These are phyloP conservation scores for Siniperca obscura DNA, from an alignment of 2,797 vertebrate species.

Conservation along the genomic window DNA sequence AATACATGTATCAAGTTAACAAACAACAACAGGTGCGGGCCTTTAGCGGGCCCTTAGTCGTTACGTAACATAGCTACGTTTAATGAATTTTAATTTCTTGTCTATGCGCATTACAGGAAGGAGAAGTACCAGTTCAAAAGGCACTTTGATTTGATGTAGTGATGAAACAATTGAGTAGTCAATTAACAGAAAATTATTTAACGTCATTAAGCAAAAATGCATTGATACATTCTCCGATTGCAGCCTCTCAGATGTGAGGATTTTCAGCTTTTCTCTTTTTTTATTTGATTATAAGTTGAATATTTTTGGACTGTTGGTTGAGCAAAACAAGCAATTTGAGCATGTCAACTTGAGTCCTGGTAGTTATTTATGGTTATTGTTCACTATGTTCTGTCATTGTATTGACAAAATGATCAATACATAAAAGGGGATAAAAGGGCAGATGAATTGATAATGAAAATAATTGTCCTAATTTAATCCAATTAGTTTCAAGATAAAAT, in stretches of 20 bases:
- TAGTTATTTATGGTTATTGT: not conserved
- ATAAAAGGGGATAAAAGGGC: not conserved
- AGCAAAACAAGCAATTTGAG: not conserved
- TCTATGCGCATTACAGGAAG: not conserved
- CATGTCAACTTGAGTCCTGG: not conserved
- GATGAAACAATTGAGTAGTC: not conserved
- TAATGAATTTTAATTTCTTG: not conserved
- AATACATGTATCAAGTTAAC: conserved; percentile 19
- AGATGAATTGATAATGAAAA: not conserved
- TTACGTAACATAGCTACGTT: not conserved
- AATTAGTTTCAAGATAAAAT: not conserved
- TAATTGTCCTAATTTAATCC: not conserved
- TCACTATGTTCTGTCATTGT: not conserved
- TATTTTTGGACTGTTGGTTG: not conserved
- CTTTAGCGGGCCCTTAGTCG: not conserved
- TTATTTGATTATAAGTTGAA: not conserved
- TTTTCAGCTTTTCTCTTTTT: not conserved
- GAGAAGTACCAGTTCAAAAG: not conserved
- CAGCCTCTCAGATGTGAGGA: not conserved
- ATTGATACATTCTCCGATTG: not conserved
- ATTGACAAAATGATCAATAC: not conserved
- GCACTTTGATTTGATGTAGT: not conserved
- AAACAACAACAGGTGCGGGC: not conserved
- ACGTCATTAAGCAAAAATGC: not conserved
- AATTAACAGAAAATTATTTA: not conserved